Conservation (phyloP, 2,113 vertebrate species). For the Poicephalus gulielmi region DNA sequence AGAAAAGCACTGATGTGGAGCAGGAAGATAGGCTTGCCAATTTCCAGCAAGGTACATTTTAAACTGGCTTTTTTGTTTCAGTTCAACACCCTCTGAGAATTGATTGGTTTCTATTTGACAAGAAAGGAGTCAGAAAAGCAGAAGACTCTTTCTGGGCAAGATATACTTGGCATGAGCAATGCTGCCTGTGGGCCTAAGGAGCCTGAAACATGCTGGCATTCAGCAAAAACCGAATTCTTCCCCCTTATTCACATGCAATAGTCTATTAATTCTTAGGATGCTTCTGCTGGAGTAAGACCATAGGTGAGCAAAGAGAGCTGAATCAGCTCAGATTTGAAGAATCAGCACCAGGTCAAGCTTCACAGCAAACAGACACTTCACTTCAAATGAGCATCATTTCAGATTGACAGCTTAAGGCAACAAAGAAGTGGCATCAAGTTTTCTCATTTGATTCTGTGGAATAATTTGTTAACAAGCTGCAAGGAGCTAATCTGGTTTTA, state of each 20-base stretch:
- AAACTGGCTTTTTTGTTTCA: slow-evolving; percentile 25
- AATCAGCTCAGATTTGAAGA: background rate
- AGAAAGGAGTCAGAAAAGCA: slow-evolving; percentile 32
- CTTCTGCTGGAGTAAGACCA: background rate
- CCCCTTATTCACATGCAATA: background rate
- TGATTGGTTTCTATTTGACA: slow-evolving; percentile 45
- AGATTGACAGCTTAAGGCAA: background rate
- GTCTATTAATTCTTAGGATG: background rate
- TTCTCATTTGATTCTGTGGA: background rate
- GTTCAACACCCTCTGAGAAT: slow-evolving; percentile 38
- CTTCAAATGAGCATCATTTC: background rate
- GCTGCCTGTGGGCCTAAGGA: background rate
- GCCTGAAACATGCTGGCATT: background rate
- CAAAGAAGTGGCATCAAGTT: background rate
- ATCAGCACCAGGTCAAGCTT: background rate
- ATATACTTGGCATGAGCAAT: background rate
- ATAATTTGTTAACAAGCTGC: background rate
- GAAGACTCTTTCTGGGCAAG: slow-evolving; percentile 10
- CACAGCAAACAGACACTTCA: background rate
- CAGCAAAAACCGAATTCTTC: background rate
- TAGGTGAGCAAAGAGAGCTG: background rate
- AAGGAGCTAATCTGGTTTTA: background rate
- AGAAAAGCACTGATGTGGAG: slow-evolving; percentile 50
- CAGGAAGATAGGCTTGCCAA: slow-evolving; percentile 42
- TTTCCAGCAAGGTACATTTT: slow-evolving; percentile 18